A percentile compares a stretch with the other conserved stretches of the same genome.
Conservation (phyloP, 2,888 invertebrate genomes). For the Diarsia brunnea region DNA sequence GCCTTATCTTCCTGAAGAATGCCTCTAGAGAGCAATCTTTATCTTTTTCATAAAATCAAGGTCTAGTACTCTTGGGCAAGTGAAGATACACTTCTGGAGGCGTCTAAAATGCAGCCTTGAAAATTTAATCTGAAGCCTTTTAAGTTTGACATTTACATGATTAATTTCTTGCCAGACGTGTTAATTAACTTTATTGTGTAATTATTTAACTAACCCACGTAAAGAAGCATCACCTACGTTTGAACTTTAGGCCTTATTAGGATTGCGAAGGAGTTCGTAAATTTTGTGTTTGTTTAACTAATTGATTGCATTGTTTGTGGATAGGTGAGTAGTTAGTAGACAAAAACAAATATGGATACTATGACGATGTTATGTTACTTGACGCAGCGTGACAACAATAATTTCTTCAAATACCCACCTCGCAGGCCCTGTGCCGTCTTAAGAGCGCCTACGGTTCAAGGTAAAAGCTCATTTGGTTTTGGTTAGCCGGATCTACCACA, state of each 20-base stretch:
- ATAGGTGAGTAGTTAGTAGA: background rate
- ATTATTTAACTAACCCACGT: slow-evolving; percentile 39
- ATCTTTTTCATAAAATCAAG: too few relatives aligned
- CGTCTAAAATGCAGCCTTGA: slow-evolving; percentile 7
- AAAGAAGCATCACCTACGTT: slow-evolving; percentile 49
- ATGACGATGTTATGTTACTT: too few relatives aligned
- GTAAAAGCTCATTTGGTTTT: too few relatives aligned
- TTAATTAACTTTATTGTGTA: slow-evolving; percentile 49
- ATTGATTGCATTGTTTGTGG: slow-evolving; percentile 48
- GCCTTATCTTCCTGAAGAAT: too few relatives aligned
- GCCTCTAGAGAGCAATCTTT: too few relatives aligned
- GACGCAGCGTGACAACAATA: too few relatives aligned
- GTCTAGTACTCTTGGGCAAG: too few relatives aligned
- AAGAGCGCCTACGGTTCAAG: too few relatives aligned
- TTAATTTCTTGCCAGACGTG: slow-evolving; percentile 25
- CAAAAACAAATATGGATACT: too few relatives aligned
- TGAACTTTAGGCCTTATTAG: slow-evolving; percentile 57
- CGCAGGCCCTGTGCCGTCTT: too few relatives aligned
- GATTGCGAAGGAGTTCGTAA: slow-evolving; percentile 53
- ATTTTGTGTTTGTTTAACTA: slow-evolving; percentile 50
- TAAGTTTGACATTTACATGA: slow-evolving; percentile 34
- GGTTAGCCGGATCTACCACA: too few relatives aligned
- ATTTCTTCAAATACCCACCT: too few relatives aligned
- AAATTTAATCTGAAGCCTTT: slow-evolving; percentile 4
- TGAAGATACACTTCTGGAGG: background rate